Conservation (phyloP, 2,888 invertebrate genomes). For the Nemotelus pantherinus region DNA sequence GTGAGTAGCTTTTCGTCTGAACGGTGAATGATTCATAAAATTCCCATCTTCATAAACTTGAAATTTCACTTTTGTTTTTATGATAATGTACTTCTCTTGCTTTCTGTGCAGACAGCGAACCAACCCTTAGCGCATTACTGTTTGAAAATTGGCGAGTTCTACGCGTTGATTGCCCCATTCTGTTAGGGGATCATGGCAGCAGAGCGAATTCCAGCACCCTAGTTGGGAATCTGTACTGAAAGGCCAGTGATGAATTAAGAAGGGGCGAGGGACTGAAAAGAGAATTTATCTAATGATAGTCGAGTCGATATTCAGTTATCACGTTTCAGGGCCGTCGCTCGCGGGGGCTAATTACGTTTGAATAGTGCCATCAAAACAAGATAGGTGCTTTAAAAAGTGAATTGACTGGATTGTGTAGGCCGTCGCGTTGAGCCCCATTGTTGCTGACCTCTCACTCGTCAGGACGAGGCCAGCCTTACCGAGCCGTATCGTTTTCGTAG, state of each 20-base stretch:
- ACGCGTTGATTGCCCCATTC: conserved; percentile 1
- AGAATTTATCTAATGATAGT: conserved; percentile 38
- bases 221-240: too few relatives aligned
- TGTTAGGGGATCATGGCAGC: background rate
- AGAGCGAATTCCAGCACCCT: too few relatives aligned
- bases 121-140: conserved; percentile 14
- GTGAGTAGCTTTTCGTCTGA: background rate
- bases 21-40: conserved; percentile 45
- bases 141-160: background rate
- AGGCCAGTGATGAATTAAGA: background rate
- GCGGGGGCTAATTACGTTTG: conserved; percentile 36
- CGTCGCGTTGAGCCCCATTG: background rate
- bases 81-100: conserved; percentile 37
- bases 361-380: conserved; percentile 36
- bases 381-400: conserved; percentile 30
- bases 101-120: conserved; percentile 18
- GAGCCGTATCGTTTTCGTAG: background rate
- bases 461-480: background rate
- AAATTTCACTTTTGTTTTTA: conserved; percentile 45
- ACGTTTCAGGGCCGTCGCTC: conserved; percentile 8
- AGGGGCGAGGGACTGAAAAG: conserved; percentile 11
- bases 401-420: conserved; percentile 18
- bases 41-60: conserved; percentile 46
- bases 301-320: conserved; percentile 34
- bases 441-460: background rate